Evolutionary conservation across 1,140 invertebrate species (phyloP).

Genomic region (Drosophila busckii): DNA sequence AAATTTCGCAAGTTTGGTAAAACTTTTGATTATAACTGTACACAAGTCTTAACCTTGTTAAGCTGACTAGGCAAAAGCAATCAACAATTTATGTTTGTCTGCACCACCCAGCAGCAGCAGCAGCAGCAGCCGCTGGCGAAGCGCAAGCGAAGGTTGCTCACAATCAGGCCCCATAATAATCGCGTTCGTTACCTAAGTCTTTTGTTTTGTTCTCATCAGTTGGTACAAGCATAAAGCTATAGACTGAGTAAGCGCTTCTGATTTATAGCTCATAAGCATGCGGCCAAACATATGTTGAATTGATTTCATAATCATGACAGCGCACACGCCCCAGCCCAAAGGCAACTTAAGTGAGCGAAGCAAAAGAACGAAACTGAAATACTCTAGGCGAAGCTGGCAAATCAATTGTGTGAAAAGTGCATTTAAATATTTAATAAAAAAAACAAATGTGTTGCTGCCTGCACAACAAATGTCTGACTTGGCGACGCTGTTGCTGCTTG

Average conservation of each 20-base stretch:
- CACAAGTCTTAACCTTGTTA: too few species aligned
- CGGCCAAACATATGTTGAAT: conserved; percentile 66
- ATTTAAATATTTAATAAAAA: conserved; percentile 13
- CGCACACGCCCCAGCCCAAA: conserved; percentile 32
- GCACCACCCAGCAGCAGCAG: too few species aligned
- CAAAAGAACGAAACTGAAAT: background rate
- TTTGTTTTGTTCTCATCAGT: conserved; percentile 65
- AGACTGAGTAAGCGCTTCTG: conserved; percentile 66
- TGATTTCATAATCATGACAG: conserved; percentile 73
- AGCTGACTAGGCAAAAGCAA: too few species aligned
- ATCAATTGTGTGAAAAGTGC: background rate
- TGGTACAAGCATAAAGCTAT: conserved; percentile 16
- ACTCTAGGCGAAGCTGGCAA: too few species aligned
- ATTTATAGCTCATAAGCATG: conserved; percentile 54
- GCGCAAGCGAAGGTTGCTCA: too few species aligned
- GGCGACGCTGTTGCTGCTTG: conserved; percentile 9
- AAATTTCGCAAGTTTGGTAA: too few species aligned
- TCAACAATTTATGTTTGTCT: too few species aligned
- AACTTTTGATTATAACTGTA: too few species aligned
- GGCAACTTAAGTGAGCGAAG: conserved; percentile 22
- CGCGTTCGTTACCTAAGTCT: conserved; percentile 58
- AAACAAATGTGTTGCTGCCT: conserved; percentile 74
- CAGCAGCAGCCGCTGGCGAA: too few species aligned
- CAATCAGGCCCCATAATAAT: conserved; percentile 18
- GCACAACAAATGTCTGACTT: conserved; percentile 34